Conservation (phyloP, 2,113 vertebrate species). For the Lycaon pictus region DNA sequence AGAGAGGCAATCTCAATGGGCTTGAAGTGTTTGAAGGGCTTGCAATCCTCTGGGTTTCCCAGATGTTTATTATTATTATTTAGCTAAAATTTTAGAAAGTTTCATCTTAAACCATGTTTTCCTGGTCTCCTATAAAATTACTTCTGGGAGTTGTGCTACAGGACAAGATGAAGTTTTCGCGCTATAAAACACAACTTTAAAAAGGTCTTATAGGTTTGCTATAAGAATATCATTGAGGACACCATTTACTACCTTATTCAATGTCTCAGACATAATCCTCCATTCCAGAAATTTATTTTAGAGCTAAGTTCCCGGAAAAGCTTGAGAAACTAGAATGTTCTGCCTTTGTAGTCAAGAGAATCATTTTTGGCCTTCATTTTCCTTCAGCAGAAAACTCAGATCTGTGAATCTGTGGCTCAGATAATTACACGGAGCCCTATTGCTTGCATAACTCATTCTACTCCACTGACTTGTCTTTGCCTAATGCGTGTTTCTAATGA, state of each 20-base stretch:
- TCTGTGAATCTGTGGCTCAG: background rate
- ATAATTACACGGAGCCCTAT: background rate
- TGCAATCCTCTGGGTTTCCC: background rate
- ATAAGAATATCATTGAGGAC: background rate
- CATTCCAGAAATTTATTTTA: background rate
- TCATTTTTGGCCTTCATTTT: background rate
- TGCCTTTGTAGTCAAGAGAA: background rate
- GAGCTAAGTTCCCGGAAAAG: background rate
- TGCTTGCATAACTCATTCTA: background rate
- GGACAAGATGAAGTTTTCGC: background rate
- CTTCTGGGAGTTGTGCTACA: background rate
- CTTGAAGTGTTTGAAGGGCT: background rate
- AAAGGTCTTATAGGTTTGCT: background rate
- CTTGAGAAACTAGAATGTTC: background rate
- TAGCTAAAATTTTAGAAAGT: constrained; percentile 23
- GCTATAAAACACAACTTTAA: background rate
- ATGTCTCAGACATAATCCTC: background rate
- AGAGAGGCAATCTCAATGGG: background rate
- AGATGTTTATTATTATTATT: background rate
- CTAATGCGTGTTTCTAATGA: background rate
- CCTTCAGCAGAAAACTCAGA: constrained; percentile 36
- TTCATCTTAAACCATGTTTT: background rate
- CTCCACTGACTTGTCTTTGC: background rate
- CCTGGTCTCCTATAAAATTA: background rate
- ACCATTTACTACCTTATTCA: background rate